These are phyloP conservation scores for Schmidtea mediterranea DNA, from an alignment of 1,140 invertebrate species.

Conservation along the genomic window DNA sequence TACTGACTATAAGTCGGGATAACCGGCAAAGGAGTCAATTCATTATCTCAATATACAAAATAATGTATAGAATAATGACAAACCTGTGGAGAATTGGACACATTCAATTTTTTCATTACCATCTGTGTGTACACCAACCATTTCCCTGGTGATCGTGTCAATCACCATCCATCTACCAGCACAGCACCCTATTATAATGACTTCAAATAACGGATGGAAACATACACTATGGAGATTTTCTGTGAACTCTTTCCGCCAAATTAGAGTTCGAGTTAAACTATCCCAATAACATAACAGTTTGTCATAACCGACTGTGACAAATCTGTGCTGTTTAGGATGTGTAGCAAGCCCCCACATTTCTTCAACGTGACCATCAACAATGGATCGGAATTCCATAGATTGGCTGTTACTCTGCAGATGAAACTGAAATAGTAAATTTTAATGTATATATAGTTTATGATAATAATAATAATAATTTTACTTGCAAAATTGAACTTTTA, in stretches of 20 bases:
- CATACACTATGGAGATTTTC: constrained; percentile 25
- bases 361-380: constrained; percentile 54
- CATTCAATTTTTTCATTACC: constrained; percentile 41
- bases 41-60: too few species aligned
- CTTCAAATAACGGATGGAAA: constrained; percentile 11
- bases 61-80: too few species aligned
- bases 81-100: constrained; percentile 28
- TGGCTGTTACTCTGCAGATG: too few species aligned
- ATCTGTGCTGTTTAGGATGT: constrained; percentile 54
- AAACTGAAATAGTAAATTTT: too few species aligned
- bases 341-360: constrained; percentile 59
- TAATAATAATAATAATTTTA: not conserved
- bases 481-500: constrained; percentile 51
- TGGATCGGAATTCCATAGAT: too few species aligned
- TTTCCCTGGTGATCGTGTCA: constrained; percentile 41
- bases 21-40: too few species aligned
- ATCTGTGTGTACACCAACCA: constrained; percentile 43
- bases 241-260: constrained; percentile 66
- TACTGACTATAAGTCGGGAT: too few species aligned
- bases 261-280: constrained; percentile 49
- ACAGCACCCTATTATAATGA: constrained; percentile 48
- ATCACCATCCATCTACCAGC: constrained; percentile 57
- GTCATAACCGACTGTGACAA: constrained; percentile 60
- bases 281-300: constrained; percentile 63
- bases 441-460: too few species aligned